Base-by-base conservation (phyloP, 2,797 vertebrate species). In the Malurus leucopterus region DNA sequence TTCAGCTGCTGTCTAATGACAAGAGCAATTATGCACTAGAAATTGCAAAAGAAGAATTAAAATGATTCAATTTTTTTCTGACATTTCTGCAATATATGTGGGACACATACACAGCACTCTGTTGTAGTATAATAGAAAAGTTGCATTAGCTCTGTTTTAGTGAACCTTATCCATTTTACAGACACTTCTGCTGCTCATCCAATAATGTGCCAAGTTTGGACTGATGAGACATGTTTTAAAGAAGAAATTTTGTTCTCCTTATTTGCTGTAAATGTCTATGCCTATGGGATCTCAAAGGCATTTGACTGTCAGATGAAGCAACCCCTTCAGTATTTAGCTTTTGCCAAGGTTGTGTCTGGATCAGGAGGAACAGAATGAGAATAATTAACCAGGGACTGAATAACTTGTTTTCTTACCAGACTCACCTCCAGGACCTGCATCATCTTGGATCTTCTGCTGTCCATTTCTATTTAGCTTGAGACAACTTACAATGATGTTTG, bases 271-370 rank as follows among this genome's bases (percentile, higher is more conserved):
- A 40, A 72, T 84, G 30, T 54, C 76, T 80, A 5, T n/a, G 38
- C 53, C 36, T 46, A 17, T 18, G 19, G 38, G 63, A 41, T 86
- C 59, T 88, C 72, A 92, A 77, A 91, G 51, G 38, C 71, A 62
- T 74, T 92, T 82, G 69, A 80, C 65, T 69, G 53, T 47, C 65
- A 90, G 81, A 91, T 77, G 78, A 74, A 93, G 62, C 14, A 87
- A 51, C 2, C 16, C 51, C 51, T 62, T 44, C 55, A 72, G 62
- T 83, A 90, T 90, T 92, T 71, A 86, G 47, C 65, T 77, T 88
- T 85, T 90, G 81, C 72, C 86, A 90, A 90, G 41, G 36, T 47
- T 76, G 27, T 70, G 63, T 59, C 57, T 82, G 58, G 57, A 78
- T 79, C 20, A 67, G 29, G 24, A 75, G 16, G 76, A 88, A 69